Base-by-base conservation (phyloP, 2,888 invertebrate species). In the Drosophila meridionalis region DNA sequence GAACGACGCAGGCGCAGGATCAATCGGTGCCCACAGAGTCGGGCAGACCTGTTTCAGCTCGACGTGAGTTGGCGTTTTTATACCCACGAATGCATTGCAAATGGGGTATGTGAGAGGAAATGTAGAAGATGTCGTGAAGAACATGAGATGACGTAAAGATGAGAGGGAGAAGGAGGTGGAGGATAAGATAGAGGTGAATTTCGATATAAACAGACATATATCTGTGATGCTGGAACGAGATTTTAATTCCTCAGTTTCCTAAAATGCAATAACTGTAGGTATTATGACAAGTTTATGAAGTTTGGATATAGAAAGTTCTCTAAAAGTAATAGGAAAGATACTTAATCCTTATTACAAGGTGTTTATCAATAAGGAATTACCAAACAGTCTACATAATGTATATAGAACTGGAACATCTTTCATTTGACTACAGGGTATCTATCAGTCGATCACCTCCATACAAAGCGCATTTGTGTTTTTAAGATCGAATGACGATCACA, bases 401-500 rank as follows among this genome's bases (percentile, higher is more conserved):
- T 8, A 28, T 48, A 7, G 2, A 45, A 4, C 11, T 45, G 5
- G 0, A 2, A 1, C 6, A n/a, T n/a, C 11, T 26, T 3, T 1
- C 14, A 28, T 4, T 0, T n/a, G 38, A 12, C 12, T 43, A 14
- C 34, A 14, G 58, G 11, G 58, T 26, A 58, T 45, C 11, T 9
- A 3, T 1, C 12, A 14, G 45, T 36, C 45, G 34, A 6, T 14
- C 34, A 45, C 0, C 12, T 14, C 14, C 34, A 7, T 20, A 12
- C 4, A 7, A 4, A 14, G 4, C 8, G 28, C 20, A 43, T 28
- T 66, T 65, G 45, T 53, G 4, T 43, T 58, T 9, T 48, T 70
- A 66, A 80, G 80, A 80, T 77, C 80, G 71, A 38, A 76, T 76
- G 71, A 70, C 77, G 68, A 73, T 67, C 76, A 42, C 48, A 71